Base-by-base conservation (phyloP, 2,797 vertebrate genomes). In the Pangasius djambal region DNA sequence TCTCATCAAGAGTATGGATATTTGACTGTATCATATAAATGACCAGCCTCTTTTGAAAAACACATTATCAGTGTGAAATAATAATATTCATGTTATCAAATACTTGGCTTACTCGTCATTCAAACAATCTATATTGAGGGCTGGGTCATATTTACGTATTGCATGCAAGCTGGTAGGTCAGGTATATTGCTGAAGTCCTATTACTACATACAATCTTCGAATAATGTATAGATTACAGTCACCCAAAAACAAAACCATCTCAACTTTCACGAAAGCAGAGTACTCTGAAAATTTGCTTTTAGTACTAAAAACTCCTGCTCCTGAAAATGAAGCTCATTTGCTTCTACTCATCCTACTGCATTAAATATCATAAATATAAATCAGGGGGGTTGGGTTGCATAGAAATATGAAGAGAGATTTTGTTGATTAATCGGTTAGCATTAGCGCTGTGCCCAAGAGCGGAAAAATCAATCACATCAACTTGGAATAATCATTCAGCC, bases 381-480 rank as follows among this genome's bases (percentile, higher is more conserved):
- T 16, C 25, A 6, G 0, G 15, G 74, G 13, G 52, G 22, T 50
- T 77, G 13, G 74, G 48, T 13, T 75, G 22, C 89, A 92, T 89
- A 89, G 90, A 93, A 93, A 94, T 88, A 92, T 89, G 89, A 89
- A 92, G 72, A 61, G 70, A 89, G 83, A 92, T 88, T 87, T 85
- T 83, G 83, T 85, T 88, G 85, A 93, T 93, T 91, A 91, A 93
- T 89, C 92, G 90, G 94, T 91, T 87, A 92, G 90, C 91, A 90
- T 92, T 92, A 90, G 91, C 90, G 87, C 75, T 70, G 59, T 87
- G 89, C 89, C 89, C 93, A 93, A 87, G 83, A 89, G 31, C 34
- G 83, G 87, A 92, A 93, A 94, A 94, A 94, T 94, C 93, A 91
- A 94, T 93, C 69, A 50, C 87, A 85, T 82, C 90, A 93, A 87